Percentiles rank a stretch among this genome's conserved stretches.
These are phyloP conservation scores for Zapus hudsonius DNA, from an alignment of 2,113 vertebrate species.

Conservation along the genomic window DNA sequence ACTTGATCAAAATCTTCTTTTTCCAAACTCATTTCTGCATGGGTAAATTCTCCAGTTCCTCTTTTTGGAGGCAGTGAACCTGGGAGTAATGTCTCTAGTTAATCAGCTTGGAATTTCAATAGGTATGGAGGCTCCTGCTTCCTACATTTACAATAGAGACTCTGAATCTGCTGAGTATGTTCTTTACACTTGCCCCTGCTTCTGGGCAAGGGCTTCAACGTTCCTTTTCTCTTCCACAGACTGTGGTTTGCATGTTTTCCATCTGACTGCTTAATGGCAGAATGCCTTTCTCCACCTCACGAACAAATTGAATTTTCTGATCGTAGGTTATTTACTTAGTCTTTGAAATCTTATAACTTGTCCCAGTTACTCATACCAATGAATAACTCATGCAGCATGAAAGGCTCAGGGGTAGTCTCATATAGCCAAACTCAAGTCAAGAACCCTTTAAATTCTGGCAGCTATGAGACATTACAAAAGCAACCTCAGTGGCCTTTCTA, in stretches of 20 bases:
- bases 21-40: neutral
- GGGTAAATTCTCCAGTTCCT: neutral
- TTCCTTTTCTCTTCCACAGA: slow-evolving; percentile 57
- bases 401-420: slow-evolving; percentile 44
- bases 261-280: slow-evolving; percentile 64
- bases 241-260: slow-evolving; percentile 67
- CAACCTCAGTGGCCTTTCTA: neutral
- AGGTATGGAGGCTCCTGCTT: slow-evolving; percentile 52
- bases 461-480: slow-evolving; percentile 7
- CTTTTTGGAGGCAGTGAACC: neutral
- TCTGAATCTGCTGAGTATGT: slow-evolving; percentile 51
- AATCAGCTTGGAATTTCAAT: slow-evolving; percentile 54
- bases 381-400: slow-evolving; percentile 55
- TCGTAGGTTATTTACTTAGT: slow-evolving; percentile 59
- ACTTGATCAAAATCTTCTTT: neutral
- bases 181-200: slow-evolving; percentile 28
- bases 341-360: slow-evolving; percentile 71
- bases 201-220: slow-evolving; percentile 46
- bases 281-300: slow-evolving; percentile 59
- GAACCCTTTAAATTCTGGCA: neutral
- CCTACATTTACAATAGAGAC: slow-evolving; percentile 50
- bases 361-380: slow-evolving; percentile 60
- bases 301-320: slow-evolving; percentile 75
- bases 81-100: neutral
- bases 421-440: slow-evolving; percentile 12